phyloP scores from a whole-genome alignment of 2,797 vertebrate species.

The Chromis chromis region DNA sequence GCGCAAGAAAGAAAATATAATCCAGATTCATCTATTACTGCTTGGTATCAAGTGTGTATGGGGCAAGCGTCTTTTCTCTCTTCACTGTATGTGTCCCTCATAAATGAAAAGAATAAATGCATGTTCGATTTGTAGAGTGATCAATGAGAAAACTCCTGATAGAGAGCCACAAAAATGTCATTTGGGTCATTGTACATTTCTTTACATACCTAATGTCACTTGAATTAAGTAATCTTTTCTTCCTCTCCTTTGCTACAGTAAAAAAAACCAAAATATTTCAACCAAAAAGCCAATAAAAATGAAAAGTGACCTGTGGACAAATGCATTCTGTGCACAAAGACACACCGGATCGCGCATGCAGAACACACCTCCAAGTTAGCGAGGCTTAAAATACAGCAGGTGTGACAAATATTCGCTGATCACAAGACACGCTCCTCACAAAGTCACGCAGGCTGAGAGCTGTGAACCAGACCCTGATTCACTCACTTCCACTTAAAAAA shows the following conservation, averaged over 20 bases:
- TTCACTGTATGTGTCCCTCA: background rate
- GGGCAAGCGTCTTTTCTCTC: background rate
- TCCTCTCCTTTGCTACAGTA: background rate
- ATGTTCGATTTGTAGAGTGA: background rate
- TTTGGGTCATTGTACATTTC: background rate
- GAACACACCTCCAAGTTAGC: constrained; percentile 35
- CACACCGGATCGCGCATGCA: constrained; percentile 3
- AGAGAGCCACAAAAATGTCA: background rate
- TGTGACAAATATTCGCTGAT: constrained; percentile 60
- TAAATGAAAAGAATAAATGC: constrained; percentile 4
- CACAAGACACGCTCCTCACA: constrained; percentile 27
- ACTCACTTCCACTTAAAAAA: constrained; percentile 10
- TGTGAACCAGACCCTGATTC: constrained; percentile 33
- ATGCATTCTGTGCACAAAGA: background rate
- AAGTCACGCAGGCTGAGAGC: constrained; percentile 41
- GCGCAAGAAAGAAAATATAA: background rate
- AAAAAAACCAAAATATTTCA: background rate
- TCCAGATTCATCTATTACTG: background rate
- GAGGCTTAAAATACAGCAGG: constrained; percentile 63
- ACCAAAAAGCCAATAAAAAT: background rate
- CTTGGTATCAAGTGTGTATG: background rate
- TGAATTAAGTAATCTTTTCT: background rate
- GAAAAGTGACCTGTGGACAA: background rate
- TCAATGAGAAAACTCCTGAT: background rate
- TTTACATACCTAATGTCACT: background rate